A percentile compares a stretch with the other conserved stretches of the same genome.
Conservation (phyloP, 2,797 vertebrate species). For the Squalus acanthias region DNA sequence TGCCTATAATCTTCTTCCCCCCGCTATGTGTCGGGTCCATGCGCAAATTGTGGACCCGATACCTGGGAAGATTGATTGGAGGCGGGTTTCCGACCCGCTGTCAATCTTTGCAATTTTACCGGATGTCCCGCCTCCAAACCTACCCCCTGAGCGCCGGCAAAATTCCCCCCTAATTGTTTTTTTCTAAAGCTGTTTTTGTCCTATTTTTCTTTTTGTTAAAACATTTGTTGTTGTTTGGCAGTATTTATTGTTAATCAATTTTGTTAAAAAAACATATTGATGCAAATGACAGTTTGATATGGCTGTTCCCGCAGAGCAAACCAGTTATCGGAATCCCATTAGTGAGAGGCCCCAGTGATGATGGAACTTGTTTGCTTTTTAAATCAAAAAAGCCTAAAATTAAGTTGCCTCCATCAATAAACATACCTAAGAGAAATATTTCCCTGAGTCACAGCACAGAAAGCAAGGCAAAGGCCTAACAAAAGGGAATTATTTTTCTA, state of each 20-base stretch:
- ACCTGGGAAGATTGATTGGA: too few species aligned
- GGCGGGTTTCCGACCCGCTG: too few species aligned
- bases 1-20: too few species aligned
- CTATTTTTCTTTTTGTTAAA: background rate
- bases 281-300: background rate
- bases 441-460: background rate
- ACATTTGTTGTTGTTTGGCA: background rate
- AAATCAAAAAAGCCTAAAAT: background rate
- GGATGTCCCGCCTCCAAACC: too few species aligned
- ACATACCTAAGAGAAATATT: background rate
- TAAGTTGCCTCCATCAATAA: background rate
- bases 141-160: too few species aligned
- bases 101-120: too few species aligned
- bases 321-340: background rate
- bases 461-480: background rate
- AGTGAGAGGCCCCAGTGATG: background rate
- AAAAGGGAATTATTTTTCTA: background rate
- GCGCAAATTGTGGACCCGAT: too few species aligned
- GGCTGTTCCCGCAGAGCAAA: background rate
- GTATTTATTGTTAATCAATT: background rate
- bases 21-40: too few species aligned
- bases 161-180: too few species aligned
- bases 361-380: background rate
- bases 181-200: background rate
- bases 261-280: slow-evolving; percentile 2